Evolutionary conservation across 2,888 invertebrate genomes (phyloP).

Genomic region (Drosophila nr. perissopoda): DNA sequence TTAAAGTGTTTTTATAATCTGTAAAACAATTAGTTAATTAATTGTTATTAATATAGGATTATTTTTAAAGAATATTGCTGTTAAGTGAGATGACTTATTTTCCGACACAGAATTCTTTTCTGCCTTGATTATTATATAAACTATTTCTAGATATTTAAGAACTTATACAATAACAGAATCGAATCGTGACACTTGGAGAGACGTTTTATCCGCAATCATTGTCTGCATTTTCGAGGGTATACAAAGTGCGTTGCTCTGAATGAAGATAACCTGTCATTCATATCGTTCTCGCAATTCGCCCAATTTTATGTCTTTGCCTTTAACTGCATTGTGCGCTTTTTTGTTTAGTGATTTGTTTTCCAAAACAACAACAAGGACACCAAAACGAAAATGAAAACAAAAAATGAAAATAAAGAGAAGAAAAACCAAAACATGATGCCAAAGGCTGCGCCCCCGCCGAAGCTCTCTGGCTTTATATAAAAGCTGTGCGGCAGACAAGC

Average conservation of each 20-base stretch:
- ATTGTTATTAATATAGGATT: neutral
- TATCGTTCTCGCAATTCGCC: conserved; percentile 44
- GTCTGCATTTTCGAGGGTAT: conserved; percentile 22
- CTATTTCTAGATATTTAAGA: neutral
- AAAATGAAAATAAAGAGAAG: conserved; percentile 32
- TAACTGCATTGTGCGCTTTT: conserved; percentile 78
- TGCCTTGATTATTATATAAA: neutral
- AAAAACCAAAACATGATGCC: conserved; percentile 72
- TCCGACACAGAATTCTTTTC: neutral
- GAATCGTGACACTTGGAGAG: neutral
- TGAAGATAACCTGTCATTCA: conserved; percentile 28
- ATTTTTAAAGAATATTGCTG: neutral
- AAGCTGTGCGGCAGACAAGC: conserved; percentile 81
- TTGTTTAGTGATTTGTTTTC: conserved; percentile 78
- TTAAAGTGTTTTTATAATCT: neutral
- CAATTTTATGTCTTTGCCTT: conserved; percentile 54
- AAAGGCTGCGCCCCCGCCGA: conserved; percentile 73
- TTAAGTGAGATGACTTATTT: neutral
- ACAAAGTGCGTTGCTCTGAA: conserved; percentile 41
- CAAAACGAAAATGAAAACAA: conserved; percentile 26
- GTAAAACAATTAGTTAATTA: neutral
- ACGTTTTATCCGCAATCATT: neutral
- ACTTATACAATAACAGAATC: neutral
- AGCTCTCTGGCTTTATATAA: conserved; percentile 78
- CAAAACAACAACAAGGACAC: conserved; percentile 46